Conservation (phyloP, 2,888 invertebrate species). For the Drosophila nigricruria region DNA sequence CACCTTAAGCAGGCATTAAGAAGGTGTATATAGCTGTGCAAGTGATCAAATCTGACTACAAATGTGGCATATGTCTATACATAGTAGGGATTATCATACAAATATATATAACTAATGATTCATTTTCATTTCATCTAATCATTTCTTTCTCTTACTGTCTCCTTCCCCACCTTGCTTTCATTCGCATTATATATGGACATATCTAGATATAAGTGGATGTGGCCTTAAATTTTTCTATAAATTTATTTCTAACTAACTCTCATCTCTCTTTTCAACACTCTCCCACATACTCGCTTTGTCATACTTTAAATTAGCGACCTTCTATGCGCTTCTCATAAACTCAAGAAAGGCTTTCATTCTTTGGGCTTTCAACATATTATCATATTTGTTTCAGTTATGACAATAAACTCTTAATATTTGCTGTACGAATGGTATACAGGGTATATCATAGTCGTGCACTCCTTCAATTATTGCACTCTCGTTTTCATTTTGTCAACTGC, state of each 20-base stretch:
- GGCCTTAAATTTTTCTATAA: too few relatives aligned
- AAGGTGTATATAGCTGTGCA: not conserved
- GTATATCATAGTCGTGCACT: not conserved
- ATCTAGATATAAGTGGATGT: too few relatives aligned
- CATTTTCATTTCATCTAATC: not conserved
- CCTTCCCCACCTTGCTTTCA: too few relatives aligned
- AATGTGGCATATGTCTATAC: not conserved
- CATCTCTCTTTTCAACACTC: too few relatives aligned
- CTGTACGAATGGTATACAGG: not conserved
- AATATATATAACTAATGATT: not conserved
- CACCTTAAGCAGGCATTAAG: not conserved
- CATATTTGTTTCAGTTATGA: too few relatives aligned
- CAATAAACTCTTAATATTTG: too few relatives aligned
- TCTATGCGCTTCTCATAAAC: constrained; percentile 15
- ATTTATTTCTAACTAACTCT: too few relatives aligned
- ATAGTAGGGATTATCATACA: not conserved
- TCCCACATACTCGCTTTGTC: too few relatives aligned
- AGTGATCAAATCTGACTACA: not conserved
- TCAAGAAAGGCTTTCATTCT: too few relatives aligned
- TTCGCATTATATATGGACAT: too few relatives aligned
- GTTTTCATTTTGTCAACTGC: constrained; percentile 41
- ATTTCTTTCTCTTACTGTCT: not conserved
- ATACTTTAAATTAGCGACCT: not conserved
- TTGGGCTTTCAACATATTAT: too few relatives aligned
- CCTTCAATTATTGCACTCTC: not conserved